Conservation (phyloP, 2,797 vertebrate genomes). For the Australoheros facetus region DNA sequence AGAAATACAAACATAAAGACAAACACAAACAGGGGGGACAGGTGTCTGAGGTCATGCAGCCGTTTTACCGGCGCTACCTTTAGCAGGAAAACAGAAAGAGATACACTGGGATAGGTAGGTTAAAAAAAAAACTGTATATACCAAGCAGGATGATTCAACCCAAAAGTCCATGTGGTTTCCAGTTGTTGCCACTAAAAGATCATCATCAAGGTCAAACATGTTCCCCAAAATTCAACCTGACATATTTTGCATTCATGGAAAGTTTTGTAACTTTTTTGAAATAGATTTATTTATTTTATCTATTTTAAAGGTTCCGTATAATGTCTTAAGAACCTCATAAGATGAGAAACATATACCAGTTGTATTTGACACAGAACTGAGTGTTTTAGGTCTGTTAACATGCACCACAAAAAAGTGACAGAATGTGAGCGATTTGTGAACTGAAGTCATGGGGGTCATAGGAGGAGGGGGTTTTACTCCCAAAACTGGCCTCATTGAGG, state of each 20-base stretch:
- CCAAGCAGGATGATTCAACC: too few species aligned
- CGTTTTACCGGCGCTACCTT: too few species aligned
- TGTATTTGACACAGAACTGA: conserved; percentile 20
- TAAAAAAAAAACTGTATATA: too few species aligned
- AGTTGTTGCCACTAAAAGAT: too few species aligned
- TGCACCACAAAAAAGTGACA: conserved; percentile 27
- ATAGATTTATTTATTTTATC: background rate
- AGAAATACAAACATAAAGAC: too few species aligned
- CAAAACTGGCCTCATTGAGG: conserved; percentile 51
- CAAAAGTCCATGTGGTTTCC: background rate
- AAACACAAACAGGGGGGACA: too few species aligned
- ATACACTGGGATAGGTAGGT: too few species aligned
- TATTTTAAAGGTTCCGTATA: conserved; percentile 1
- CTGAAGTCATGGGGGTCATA: conserved; percentile 54
- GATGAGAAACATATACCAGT: conserved; percentile 43
- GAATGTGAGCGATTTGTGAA: conserved; percentile 48
- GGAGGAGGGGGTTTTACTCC: conserved; percentile 49
- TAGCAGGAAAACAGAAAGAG: too few species aligned
- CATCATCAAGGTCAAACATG: too few species aligned
- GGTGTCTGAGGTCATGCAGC: too few species aligned
- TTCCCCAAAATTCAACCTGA: background rate
- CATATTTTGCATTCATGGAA: background rate
- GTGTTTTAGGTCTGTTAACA: conserved; percentile 29
- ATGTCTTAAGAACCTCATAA: conserved; percentile 17
- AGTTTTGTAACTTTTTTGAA: background rate